Conservation (phyloP, 2,797 vertebrate genomes). For the Rhyacichthys aspro region DNA sequence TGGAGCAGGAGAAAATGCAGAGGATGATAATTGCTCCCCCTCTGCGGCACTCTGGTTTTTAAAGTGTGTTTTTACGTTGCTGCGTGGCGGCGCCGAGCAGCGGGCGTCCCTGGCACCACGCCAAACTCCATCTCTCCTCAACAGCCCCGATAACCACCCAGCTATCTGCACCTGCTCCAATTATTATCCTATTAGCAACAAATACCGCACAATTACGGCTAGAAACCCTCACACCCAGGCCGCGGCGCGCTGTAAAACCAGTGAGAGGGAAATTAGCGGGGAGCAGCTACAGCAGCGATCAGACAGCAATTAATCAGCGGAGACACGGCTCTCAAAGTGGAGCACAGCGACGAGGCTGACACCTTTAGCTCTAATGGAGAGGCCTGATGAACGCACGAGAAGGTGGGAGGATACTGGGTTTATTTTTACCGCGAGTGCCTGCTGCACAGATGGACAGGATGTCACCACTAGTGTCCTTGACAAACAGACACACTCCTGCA, state of each 20-base stretch:
- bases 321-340: slow-evolving; percentile 54
- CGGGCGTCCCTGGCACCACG: slow-evolving; percentile 61
- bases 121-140: slow-evolving; percentile 71
- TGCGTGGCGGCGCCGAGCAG: slow-evolving; percentile 50
- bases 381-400: slow-evolving; percentile 36
- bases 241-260: slow-evolving; percentile 57
- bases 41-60: slow-evolving; percentile 60
- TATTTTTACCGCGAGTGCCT: slow-evolving; percentile 32
- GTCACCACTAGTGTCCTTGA: slow-evolving; percentile 12
- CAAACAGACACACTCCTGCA: not conserved
- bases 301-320: slow-evolving; percentile 78
- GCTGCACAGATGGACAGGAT: slow-evolving; percentile 25
- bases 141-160: slow-evolving; percentile 71
- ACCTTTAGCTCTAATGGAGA: slow-evolving; percentile 61
- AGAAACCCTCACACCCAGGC: slow-evolving; percentile 69
- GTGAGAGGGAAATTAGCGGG: slow-evolving; percentile 70
- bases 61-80: slow-evolving; percentile 72
- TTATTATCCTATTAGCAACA: slow-evolving; percentile 87
- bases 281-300: slow-evolving; percentile 71
- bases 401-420: slow-evolving; percentile 29
- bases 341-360: slow-evolving; percentile 51
- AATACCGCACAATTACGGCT: slow-evolving; percentile 82
- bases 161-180: slow-evolving; percentile 84
- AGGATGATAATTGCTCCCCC: slow-evolving; percentile 68
- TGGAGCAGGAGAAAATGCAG: slow-evolving; percentile 27